Base-by-base conservation (phyloP, 2,797 vertebrate genomes). In the Melanotaenia boesemani region DNA sequence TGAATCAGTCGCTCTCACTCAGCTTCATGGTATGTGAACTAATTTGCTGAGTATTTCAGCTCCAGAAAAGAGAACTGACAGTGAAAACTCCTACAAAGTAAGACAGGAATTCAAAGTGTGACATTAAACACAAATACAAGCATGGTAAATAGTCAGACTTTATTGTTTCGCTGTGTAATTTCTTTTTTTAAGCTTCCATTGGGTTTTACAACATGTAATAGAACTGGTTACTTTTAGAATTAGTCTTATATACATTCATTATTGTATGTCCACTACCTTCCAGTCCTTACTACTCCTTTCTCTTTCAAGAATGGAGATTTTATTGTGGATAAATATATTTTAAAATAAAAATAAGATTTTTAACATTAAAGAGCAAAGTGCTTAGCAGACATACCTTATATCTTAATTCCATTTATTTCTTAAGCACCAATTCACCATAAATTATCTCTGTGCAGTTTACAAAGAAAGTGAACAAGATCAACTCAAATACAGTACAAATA, bases 121-220 rank as follows among this genome's bases (percentile, higher is more conserved):
- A 68, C 16, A 56, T 50, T 72, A 78, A 52, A 63, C 76, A 26
- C 39, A 61, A 77, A 82, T 68, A 79, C 74, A 76, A 69, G 71
- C 76, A 55, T 37, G 36, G 34, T 7, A 24, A 37, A 36, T 20
- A 30, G 28, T 55, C 63, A 32, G 71, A 65, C 13, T 34, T 3
- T 59, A 2, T 63, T 72, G 61, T 64, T 81, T 32, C 22, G 6
- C 6, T 37, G 10, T 37, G 36, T 37, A 10, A 37, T 37, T 37
- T 11, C 8, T 41, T 41, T 37, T 3, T 41, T 41, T 39, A 13
- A 28, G 28, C 13, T 30, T 20, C 54, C 2, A 11, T 12, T 54
- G 39, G 39, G 15, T 41, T 41, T 16, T 16, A 16, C 4, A 41
- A 16, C 13, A 41, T 12, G 37, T 13, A 13, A 39, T 13, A 39